These are phyloP conservation scores for Drosophila sulfurigaster DNA, from an alignment of 1,140 invertebrate genomes.

Conservation along the genomic window DNA sequence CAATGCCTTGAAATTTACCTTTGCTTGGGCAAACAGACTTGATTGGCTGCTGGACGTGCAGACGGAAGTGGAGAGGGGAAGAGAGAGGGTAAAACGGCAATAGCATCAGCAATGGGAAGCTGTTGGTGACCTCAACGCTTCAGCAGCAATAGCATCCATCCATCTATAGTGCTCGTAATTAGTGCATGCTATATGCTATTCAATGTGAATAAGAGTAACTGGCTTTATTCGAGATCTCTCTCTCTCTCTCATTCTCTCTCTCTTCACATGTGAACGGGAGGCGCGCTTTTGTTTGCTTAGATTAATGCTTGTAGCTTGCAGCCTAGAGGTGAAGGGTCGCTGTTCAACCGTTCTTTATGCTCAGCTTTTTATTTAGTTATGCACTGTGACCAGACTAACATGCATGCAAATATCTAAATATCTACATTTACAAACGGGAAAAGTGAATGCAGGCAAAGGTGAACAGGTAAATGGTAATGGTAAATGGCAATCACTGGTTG, in stretches of 20 bases:
- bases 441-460: neutral
- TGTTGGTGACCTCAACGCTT: slow-evolving; percentile 50
- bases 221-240: neutral
- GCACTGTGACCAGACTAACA: slow-evolving; percentile 35
- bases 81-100: neutral
- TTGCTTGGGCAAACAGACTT: slow-evolving; percentile 63
- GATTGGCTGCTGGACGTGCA: slow-evolving; percentile 60
- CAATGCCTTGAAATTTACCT: slow-evolving; percentile 57
- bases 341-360: slow-evolving; percentile 25
- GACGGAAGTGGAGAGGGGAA: neutral
- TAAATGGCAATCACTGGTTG: slow-evolving; percentile 12
- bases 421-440: neutral
- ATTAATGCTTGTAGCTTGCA: slow-evolving; percentile 59
- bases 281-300: slow-evolving; percentile 53
- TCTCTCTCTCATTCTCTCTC: neutral
- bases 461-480: slow-evolving; percentile 25
- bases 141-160: neutral
- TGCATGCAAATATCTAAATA: slow-evolving; percentile 34
- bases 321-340: slow-evolving; percentile 17
- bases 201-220: slow-evolving; percentile 36
- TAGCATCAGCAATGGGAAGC: neutral
- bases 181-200: slow-evolving; percentile 49
- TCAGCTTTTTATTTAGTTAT: slow-evolving; percentile 67
- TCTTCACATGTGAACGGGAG: slow-evolving; percentile 17
- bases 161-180: slow-evolving; percentile 41